Evolutionary conservation across 1,140 invertebrate genomes (phyloP), one percentile per base, ranked within the genome.

Genomic region (Hyles vespertilio): DNA sequence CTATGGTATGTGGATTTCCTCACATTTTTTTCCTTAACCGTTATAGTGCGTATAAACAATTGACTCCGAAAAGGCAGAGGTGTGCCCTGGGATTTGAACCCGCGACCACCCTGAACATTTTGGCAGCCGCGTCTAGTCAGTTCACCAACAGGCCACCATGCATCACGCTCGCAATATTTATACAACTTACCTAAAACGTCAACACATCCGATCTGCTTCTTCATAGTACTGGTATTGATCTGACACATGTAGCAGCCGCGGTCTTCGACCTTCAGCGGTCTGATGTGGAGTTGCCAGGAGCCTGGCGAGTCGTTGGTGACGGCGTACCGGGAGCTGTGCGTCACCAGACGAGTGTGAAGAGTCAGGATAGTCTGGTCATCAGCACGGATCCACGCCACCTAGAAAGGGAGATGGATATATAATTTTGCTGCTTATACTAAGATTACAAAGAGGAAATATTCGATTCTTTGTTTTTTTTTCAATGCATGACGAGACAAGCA

Each of bases 301-400:
- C 90, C 89, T 74, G 93, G 87, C 61, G 93, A 93, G 79, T 96
- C 95, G 76, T 96, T 94, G 63, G 93, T 93, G 49, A 96, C 94
- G 58, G 92, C 91, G 63, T 97, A 95, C 12, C 96, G 90, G 1
- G 93, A 92, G 84, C 96, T 97, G 87, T 97, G 95, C 2, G 96
- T 96, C n/a, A 98, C 95, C 22, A 97, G 95, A 40, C 93, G 91
- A 11, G 94, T 95, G 79, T 97, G 95, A 1, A 97, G 87, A 1
- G 95, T 95, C 11, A 97, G 89, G 33, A 98, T 95, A 9, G 96
- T 97, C 85, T 97, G 96, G 78, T 97, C 96, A 68, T 96, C 95
- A 1, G 94, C 95, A 72, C 94, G 92, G 69, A 98, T 92, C 96
- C 96, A 98, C n/a, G 95, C 96, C 32, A 98, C 95, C 96, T 98